phyloP scores from a whole-genome alignment of 2,797 vertebrate genomes.

The Muscicapa comitata region DNA sequence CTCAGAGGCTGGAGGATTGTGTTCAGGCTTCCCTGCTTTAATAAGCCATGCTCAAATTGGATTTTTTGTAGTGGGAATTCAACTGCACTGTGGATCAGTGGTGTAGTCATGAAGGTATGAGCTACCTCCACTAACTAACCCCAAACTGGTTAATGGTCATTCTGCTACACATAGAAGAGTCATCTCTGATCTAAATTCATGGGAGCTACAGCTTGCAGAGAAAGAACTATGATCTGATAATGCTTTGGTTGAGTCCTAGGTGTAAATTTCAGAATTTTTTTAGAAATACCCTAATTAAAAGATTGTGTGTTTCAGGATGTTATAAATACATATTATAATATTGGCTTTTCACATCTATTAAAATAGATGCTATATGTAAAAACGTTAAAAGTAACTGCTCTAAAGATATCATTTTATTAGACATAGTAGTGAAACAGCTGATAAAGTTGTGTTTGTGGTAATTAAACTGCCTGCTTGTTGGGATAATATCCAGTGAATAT shows the following conservation, averaged over 20 bases:
- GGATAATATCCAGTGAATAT: too few species aligned
- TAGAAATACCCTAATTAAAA: not conserved
- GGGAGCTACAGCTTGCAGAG: not conserved
- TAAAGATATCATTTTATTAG: too few species aligned
- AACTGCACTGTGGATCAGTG: not conserved
- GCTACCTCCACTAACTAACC: not conserved
- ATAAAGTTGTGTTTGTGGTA: too few species aligned
- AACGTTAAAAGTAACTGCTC: too few species aligned
- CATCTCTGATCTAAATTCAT: not conserved
- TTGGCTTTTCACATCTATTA: too few species aligned
- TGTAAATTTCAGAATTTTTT: not conserved
- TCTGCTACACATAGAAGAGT: not conserved
- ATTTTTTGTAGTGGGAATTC: not conserved
- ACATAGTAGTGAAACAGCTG: too few species aligned
- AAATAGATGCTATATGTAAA: too few species aligned
- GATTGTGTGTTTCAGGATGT: not conserved
- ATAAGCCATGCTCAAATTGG: not conserved
- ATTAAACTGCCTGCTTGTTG: too few species aligned
- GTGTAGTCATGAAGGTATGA: not conserved
- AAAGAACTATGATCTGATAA: not conserved
- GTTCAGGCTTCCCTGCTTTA: not conserved
- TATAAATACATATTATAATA: not conserved
- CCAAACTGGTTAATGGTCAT: not conserved
- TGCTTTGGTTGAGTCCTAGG: not conserved
- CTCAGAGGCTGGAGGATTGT: not conserved